phyloP scores from a whole-genome alignment of 2,113 vertebrate species.

The Pachyramphus minor region DNA sequence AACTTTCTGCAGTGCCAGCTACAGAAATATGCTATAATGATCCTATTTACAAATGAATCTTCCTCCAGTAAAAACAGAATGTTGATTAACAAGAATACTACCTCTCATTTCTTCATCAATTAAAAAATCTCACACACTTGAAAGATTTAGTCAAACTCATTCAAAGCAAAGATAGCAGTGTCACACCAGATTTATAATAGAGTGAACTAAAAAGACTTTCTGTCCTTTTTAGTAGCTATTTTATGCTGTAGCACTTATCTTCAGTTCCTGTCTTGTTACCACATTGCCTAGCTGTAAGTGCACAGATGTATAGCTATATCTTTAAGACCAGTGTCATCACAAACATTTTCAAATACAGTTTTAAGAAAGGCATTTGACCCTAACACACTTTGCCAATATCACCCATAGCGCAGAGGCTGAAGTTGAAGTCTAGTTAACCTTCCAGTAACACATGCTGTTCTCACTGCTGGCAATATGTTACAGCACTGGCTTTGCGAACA shows the following conservation, averaged over 20 bases:
- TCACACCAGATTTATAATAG: not conserved
- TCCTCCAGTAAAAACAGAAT: not conserved
- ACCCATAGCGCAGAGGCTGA: not conserved
- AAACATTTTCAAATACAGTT: not conserved
- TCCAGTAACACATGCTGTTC: not conserved
- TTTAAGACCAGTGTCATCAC: not conserved
- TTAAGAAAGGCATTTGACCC: not conserved
- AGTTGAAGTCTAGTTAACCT: not conserved
- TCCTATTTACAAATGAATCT: not conserved
- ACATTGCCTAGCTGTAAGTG: rapidly evolving
- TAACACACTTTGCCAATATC: not conserved
- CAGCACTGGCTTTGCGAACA: not conserved
- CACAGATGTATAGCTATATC: not conserved
- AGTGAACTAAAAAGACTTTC: not conserved
- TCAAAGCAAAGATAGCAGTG: not conserved
- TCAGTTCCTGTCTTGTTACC: not conserved
- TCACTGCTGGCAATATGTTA: not conserved
- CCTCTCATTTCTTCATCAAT: not conserved
- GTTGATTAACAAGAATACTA: not conserved
- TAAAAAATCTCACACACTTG: not conserved
- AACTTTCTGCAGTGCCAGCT: not conserved
- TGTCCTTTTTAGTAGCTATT: not conserved
- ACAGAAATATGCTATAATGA: not conserved
- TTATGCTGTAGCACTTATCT: not conserved
- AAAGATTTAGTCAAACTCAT: not conserved